Conservation (phyloP, 1,140 invertebrate species). For the Scaptomyza pallida region DNA sequence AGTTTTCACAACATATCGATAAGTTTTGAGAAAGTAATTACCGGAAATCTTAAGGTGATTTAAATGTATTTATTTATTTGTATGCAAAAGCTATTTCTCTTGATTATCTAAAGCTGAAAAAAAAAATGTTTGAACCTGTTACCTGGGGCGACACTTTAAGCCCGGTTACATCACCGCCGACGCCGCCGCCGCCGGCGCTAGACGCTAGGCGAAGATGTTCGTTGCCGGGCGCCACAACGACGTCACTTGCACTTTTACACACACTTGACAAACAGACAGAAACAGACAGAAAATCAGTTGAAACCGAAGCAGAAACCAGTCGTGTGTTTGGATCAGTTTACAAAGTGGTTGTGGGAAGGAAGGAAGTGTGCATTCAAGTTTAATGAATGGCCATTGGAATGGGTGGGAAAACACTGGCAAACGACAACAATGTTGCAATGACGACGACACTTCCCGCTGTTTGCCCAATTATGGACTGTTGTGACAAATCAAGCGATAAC, state of each 20-base stretch:
- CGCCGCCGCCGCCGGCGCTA: constrained; percentile 41
- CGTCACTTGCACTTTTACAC: constrained; percentile 61
- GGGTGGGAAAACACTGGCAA: constrained; percentile 16
- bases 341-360: constrained; percentile 24
- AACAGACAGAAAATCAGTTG: constrained; percentile 2
- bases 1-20: constrained; percentile 14
- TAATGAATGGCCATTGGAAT: constrained; percentile 40
- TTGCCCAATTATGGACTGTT: not conserved
- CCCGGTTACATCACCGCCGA: constrained; percentile 59
- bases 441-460: constrained; percentile 16
- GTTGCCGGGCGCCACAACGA: constrained; percentile 13
- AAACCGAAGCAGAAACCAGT: constrained; percentile 23
- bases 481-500: not conserved
- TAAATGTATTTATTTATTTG: constrained; percentile 38
- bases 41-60: constrained; percentile 60
- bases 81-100: not conserved
- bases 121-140: constrained; percentile 47
- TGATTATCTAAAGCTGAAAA: not conserved
- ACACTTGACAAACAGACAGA: not conserved
- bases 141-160: constrained; percentile 35
- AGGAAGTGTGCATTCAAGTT: constrained; percentile 43
- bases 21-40: constrained; percentile 37
- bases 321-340: constrained; percentile 4
- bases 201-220: constrained; percentile 59
- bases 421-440: not conserved